Conservation (phyloP, 2,888 invertebrate genomes). For the Rotaria sp. region DNA sequence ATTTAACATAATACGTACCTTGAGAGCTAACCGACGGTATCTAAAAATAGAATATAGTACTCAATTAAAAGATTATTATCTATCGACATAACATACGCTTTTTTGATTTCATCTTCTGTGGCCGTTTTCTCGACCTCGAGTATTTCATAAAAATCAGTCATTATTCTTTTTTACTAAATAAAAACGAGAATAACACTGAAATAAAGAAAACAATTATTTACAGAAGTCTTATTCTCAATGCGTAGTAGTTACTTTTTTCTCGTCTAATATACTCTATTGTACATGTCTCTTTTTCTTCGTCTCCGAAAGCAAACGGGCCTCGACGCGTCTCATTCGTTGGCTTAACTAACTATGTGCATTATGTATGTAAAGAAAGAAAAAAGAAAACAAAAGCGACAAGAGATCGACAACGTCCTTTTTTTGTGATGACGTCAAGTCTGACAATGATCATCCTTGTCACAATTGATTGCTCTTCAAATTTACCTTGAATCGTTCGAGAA, state of each 20-base stretch:
- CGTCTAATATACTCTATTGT: background rate
- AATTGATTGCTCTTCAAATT: background rate
- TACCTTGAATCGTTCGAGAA: background rate
- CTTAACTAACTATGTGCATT: background rate
- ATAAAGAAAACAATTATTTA: background rate
- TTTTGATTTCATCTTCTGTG: conserved; percentile 82
- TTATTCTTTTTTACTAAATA: background rate
- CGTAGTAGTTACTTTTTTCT: background rate
- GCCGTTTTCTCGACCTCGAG: conserved; percentile 77
- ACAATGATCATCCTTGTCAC: conserved; percentile 3
- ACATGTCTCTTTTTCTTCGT: background rate
- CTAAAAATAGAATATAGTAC: background rate
- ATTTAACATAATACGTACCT: background rate
- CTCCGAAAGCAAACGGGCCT: background rate
- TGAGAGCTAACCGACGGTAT: conserved; percentile 15
- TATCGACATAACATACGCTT: conserved; percentile 64
- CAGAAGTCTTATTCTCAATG: background rate
- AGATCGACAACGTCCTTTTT: background rate
- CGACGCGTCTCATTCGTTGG: background rate
- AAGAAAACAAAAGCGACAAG: background rate
- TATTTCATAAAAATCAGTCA: conserved; percentile 62
- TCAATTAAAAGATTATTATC: background rate
- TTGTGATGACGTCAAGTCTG: background rate
- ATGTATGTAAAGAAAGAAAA: background rate
- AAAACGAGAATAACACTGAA: too few species aligned